Percentiles rank a stretch among this genome's conserved stretches.
These are phyloP conservation scores for Lordiphosa fenestrarum DNA, from an alignment of 2,888 invertebrate genomes.

Conservation along the genomic window DNA sequence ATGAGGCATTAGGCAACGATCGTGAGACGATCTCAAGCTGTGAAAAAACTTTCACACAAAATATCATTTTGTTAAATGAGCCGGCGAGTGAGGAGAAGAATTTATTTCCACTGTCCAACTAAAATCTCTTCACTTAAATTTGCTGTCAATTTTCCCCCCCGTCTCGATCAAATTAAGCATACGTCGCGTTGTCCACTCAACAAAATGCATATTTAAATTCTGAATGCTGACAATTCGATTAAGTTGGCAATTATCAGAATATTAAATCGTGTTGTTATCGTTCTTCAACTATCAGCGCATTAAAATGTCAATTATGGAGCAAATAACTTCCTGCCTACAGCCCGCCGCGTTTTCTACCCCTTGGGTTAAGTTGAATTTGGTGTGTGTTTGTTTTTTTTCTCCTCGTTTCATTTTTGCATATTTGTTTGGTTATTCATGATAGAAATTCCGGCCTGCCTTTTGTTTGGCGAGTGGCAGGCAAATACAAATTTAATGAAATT, in stretches of 20 bases:
- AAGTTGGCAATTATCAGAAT: slow-evolving; percentile 74
- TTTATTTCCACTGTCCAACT: neutral
- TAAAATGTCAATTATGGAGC: slow-evolving; percentile 71
- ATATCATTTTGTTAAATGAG: slow-evolving; percentile 20
- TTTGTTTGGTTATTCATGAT: slow-evolving; percentile 35
- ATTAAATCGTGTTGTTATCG: slow-evolving; percentile 70
- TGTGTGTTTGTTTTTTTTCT: slow-evolving; percentile 31
- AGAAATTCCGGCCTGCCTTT: slow-evolving; percentile 9
- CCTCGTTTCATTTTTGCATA: slow-evolving; percentile 10
- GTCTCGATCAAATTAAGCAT: slow-evolving; percentile 32
- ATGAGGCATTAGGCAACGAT: slow-evolving; percentile 12
- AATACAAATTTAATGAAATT: slow-evolving; percentile 38
- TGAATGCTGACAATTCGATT: slow-evolving; percentile 63
- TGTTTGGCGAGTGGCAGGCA: slow-evolving; percentile 7
- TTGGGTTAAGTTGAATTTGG: slow-evolving; percentile 40
- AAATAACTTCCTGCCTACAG: slow-evolving; percentile 22
- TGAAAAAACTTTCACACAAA: slow-evolving; percentile 3
- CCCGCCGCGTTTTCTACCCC: neutral
- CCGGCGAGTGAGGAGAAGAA: neutral
- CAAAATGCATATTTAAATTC: slow-evolving; percentile 18
- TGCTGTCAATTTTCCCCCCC: slow-evolving; percentile 19
- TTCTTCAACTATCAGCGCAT: slow-evolving; percentile 66
- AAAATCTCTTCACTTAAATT: slow-evolving; percentile 8
- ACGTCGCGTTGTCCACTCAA: slow-evolving; percentile 28
- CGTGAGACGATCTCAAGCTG: slow-evolving; percentile 22